Base-by-base conservation (phyloP, 2,113 vertebrate genomes). In the Osmerus eperlanus region DNA sequence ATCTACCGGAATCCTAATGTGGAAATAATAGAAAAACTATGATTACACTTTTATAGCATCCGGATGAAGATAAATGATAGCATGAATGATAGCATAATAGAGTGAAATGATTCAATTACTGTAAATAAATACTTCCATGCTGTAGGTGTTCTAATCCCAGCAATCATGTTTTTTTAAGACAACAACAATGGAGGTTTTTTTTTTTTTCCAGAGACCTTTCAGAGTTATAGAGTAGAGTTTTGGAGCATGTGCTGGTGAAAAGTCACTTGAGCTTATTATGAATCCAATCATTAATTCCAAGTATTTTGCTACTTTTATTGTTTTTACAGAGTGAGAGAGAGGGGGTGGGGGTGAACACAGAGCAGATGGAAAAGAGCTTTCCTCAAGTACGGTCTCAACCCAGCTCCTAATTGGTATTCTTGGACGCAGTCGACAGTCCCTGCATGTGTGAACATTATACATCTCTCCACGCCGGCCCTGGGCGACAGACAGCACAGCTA, bases 341-440 rank as follows among this genome's bases (percentile, higher is more conserved):
- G 81, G 74, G 23, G 60, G 72, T 2, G 75, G 41, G 41, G 41
- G 4, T 36, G 32, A 5, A 36, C 32, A 56, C 59, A 62, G 70
- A 72, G 56, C 78, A 84, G 71, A 78, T 80, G 78, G 70, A 67
- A 78, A 78, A 71, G 71, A n/a, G 56, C 12, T 80, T 53, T 68
- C 54, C 70, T 70, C 54, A 68, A 71, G 70, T 63, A 51, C 65
- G 55, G 58, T 68, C 56, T 78, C 16, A 77, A 79, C 80, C 54
- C 18, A 54, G 65, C 28, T n/a, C 56, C 74, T 82, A 70, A 78
- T 62, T 79, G 73, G 73, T 76, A 70, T 83, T 81, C 67, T 79
- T 81, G 76, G 81, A 78, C 58, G 63, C 41, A 41, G 4, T 52
- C 59, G 66, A 21, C 28, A 69, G 72, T 69, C 65, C 56, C 29